Evolutionary conservation across 1,140 invertebrate species (phyloP), one percentile per base, ranked within the genome.

Genomic region (Drosophila simulans): DNA sequence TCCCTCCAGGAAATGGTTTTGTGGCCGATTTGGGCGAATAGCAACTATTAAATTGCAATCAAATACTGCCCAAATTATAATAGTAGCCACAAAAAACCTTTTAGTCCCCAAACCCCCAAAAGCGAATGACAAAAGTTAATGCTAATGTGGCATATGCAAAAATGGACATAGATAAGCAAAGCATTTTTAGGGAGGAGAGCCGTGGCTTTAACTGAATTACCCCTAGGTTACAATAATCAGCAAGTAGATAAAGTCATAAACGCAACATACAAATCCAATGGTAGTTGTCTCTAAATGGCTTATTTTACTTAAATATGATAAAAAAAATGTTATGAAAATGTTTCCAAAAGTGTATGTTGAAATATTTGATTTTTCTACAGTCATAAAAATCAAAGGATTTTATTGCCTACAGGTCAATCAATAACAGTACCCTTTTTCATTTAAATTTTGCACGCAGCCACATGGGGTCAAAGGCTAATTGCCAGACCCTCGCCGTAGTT

Each of bases 61-160:
- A 82, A 73, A 81, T 74, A 55, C 56, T 58, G 34, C 78, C 68
- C 58, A 46, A 88, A 82, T 82, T 82, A 78, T 57, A 55, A 77
- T 63, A 64, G 48, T 45, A 55, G 60, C 83, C 83, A 53, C 82
- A 69, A 75, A 86, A 66, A 86, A 75, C 83, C 82, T 88, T 88
- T 82, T 79, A 77, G 85, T 59, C 76, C 60, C 60, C 43, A 45
- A 34, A 62, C 43, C 52, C 45, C 63, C 56, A 82, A 82, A 79
- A 60, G 37, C 43, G 54, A 88, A 76, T 76, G 74, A 60, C 65
- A 88, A 72, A 82, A 72, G 79, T 78, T 81, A 86, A 85, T 86
- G 82, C 60, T 63, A 64, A 49, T 66, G 62, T 34, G 77, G 42
- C 46, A 48, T 39, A 59, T 57, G 54, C 39, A 54, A 42, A 69